Base-by-base conservation (phyloP, 1,140 invertebrate species). In the Drosophila melanica region DNA sequence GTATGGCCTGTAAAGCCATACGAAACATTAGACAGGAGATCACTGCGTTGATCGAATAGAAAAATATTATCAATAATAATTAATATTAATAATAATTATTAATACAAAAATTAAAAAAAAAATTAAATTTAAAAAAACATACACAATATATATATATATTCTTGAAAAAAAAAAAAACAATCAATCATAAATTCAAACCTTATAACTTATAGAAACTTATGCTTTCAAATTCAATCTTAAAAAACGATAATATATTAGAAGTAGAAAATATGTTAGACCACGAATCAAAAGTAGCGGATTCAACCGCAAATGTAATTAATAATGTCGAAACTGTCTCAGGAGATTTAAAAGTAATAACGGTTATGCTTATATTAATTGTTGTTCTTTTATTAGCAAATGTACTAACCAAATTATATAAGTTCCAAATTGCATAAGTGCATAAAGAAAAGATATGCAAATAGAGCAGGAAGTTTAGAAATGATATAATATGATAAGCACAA, bases 351-450 rank as follows among this genome's bases (percentile, higher is more conserved):
- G 18, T 58, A 42, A 58, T 58, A 27, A 58, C 55, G 4, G 55
- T 58, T 58, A 58, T 23, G 54, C 39, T 57, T 23, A 42, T 58
- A 58, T 44, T 58, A 58, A 30, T 58, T 42, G 39, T 58, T 58
- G 20, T 58, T 42, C 55, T 58, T 58, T 58, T 58, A 58, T 58
- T 58, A 58, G 55, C 55, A 44, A 58, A 42, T 44, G 37, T 44
- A 11, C 55, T 58, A n/a, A 58, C 55, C 14, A 42, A 58, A 58
- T 58, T 58, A 58, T 57, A 57, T 58, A 58, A 58, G 39, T 58
- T 58, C 18, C 20, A 42, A 39, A 58, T n/a, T n/a, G n/a, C n/a
- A 58, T 58, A 58, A 42, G 37, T 58, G 55, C 55, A n/a, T 58
- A 58, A 27, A 42, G 20, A 42, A 58, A 58, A 27, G 39, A 44